phyloP scores from a whole-genome alignment of 2,113 vertebrate species.

The Procavia capensis region DNA sequence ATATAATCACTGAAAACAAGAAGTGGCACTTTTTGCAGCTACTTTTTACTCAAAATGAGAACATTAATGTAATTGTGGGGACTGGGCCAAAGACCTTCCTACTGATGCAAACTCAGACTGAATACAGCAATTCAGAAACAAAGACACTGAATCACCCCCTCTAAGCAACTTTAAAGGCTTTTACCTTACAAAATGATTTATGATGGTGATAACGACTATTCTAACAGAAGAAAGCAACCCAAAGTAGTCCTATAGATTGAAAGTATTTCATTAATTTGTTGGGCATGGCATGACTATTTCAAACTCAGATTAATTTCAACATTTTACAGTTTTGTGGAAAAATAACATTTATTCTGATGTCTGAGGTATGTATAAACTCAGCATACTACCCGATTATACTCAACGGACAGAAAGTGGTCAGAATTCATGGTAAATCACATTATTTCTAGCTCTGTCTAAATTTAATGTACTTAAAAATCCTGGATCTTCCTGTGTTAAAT shows the following conservation, averaged over 20 bases:
- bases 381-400: neutral
- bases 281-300: slow-evolving; percentile 9
- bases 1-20: neutral
- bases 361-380: neutral
- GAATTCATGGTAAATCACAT: neutral
- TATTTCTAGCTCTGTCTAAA: slow-evolving; percentile 32
- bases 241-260: neutral
- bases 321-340: neutral
- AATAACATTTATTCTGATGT: neutral
- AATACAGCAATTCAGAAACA: neutral
- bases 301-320: neutral
- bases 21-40: neutral
- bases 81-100: neutral
- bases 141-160: neutral
- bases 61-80: neutral
- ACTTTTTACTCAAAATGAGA: neutral
- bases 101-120: neutral
- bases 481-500: neutral
- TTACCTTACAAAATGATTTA: neutral
- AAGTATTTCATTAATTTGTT: neutral
- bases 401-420: neutral
- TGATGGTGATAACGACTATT: neutral
- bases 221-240: neutral
- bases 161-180: neutral
- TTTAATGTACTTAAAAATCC: neutral